Conservation (phyloP, 2,888 invertebrate genomes). For the Nipponacmea schrenckii region DNA sequence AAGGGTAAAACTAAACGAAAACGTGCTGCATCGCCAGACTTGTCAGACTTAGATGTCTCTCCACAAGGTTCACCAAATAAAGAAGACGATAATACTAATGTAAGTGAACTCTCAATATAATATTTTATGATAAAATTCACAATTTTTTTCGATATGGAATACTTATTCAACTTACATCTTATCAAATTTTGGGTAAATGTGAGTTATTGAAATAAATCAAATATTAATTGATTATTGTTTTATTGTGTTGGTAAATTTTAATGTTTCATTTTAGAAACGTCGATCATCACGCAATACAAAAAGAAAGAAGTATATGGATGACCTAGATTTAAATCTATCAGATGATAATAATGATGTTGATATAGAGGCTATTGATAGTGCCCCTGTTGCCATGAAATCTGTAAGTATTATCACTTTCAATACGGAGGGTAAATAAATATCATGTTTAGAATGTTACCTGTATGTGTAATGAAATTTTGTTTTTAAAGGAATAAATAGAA, state of each 20-base stretch:
- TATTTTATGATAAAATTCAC: too few relatives aligned
- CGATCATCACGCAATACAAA: slow-evolving; percentile 67
- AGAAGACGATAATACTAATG: slow-evolving; percentile 32
- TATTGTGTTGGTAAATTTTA: background rate
- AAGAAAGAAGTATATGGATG: slow-evolving; percentile 66
- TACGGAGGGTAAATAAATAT: too few relatives aligned
- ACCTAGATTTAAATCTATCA: slow-evolving; percentile 63
- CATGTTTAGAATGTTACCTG: too few relatives aligned
- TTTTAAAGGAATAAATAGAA: too few relatives aligned
- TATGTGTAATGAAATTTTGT: too few relatives aligned
- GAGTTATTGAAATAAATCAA: too few relatives aligned
- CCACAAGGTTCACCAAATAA: slow-evolving; percentile 45
- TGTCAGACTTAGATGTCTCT: slow-evolving; percentile 57
- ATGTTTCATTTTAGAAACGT: slow-evolving; percentile 58
- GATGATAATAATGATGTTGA: slow-evolving; percentile 61
- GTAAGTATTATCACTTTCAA: slow-evolving; percentile 21
- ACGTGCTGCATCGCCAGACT: slow-evolving; percentile 50
- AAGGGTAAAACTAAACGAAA: slow-evolving; percentile 50
- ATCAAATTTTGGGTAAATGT: too few relatives aligned
- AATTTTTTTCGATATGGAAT: too few relatives aligned
- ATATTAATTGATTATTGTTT: too few relatives aligned
- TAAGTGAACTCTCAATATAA: background rate
- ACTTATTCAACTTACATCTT: too few relatives aligned
- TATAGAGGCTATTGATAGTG: slow-evolving; percentile 32
- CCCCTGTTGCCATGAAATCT: slow-evolving; percentile 39